Evolutionary conservation across 2,797 vertebrate genomes (phyloP).

Genomic region (Bradypodion pumilum): DNA sequence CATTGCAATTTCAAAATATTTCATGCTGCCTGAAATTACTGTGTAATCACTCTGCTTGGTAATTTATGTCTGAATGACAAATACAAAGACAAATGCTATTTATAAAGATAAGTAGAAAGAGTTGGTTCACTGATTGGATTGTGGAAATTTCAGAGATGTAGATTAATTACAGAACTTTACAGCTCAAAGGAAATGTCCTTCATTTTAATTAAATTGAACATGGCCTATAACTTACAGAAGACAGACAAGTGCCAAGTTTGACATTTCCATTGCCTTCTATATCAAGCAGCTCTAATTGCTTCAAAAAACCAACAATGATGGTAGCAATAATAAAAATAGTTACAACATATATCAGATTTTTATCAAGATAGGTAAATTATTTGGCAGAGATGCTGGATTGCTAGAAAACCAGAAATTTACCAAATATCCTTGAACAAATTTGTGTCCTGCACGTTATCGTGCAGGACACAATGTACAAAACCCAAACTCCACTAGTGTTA

Average conservation of each 20-base stretch:
- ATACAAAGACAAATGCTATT: slow-evolving; percentile 63
- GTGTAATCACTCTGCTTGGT: slow-evolving; percentile 56
- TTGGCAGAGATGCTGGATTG: background rate
- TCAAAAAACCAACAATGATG: slow-evolving; percentile 3
- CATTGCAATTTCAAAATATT: slow-evolving; percentile 53
- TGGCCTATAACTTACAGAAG: background rate
- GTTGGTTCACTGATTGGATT: slow-evolving; percentile 49
- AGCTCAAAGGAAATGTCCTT: slow-evolving; percentile 44
- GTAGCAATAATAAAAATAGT: slow-evolving; percentile 20
- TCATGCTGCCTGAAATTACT: slow-evolving; percentile 58
- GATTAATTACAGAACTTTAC: slow-evolving; percentile 55
- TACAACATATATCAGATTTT: slow-evolving; percentile 37
- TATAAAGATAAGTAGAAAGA: slow-evolving; percentile 65
- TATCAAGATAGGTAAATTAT: background rate
- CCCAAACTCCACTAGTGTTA: background rate
- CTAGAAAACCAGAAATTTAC: slow-evolving; percentile 16
- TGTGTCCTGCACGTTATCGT: background rate
- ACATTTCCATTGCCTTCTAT: slow-evolving; percentile 10
- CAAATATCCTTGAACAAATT: background rate
- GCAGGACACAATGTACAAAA: too few relatives aligned
- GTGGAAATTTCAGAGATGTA: slow-evolving; percentile 40
- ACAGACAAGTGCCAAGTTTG: background rate
- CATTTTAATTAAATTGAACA: slow-evolving; percentile 29
- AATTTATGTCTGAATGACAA: slow-evolving; percentile 68
- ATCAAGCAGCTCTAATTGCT: background rate